Conservation (phyloP, 2,113 vertebrate species). For the Arenaria interpres region DNA sequence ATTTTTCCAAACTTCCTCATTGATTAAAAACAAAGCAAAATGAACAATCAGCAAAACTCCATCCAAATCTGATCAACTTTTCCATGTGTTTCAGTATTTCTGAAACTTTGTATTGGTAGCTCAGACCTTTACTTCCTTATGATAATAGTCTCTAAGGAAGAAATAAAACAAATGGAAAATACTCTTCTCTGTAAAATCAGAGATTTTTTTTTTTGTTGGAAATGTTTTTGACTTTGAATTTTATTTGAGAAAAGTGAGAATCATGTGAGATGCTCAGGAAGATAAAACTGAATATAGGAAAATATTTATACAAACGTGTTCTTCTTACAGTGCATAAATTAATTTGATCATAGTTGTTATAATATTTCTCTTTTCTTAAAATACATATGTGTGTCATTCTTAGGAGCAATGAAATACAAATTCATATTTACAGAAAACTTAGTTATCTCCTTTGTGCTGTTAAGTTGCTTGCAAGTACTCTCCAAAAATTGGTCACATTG, state of each 20-base stretch:
- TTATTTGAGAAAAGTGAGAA: not conserved
- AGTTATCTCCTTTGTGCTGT: not conserved
- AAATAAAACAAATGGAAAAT: not conserved
- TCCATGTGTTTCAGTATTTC: not conserved
- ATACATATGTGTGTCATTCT: not conserved
- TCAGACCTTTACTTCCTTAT: not conserved
- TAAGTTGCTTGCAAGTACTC: not conserved
- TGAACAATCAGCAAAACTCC: not conserved
- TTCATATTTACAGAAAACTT: not conserved
- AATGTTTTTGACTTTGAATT: not conserved
- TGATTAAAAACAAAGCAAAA: not conserved
- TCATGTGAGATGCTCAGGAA: not conserved
- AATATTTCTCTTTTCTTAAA: not conserved
- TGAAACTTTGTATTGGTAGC: not conserved
- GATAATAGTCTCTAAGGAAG: not conserved
- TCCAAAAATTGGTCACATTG: not conserved
- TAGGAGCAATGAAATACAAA: not conserved
- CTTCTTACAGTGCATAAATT: not conserved
- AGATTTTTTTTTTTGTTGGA: not conserved
- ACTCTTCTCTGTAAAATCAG: not conserved
- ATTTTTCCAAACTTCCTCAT: not conserved
- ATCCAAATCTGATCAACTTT: not conserved
- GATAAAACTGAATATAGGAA: not conserved
- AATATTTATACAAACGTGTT: not conserved
- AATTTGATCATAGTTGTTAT: not conserved